These are phyloP conservation scores for Lethenteron reissneri DNA, from an alignment of 2,113 vertebrate species.

Conservation along the genomic window DNA sequence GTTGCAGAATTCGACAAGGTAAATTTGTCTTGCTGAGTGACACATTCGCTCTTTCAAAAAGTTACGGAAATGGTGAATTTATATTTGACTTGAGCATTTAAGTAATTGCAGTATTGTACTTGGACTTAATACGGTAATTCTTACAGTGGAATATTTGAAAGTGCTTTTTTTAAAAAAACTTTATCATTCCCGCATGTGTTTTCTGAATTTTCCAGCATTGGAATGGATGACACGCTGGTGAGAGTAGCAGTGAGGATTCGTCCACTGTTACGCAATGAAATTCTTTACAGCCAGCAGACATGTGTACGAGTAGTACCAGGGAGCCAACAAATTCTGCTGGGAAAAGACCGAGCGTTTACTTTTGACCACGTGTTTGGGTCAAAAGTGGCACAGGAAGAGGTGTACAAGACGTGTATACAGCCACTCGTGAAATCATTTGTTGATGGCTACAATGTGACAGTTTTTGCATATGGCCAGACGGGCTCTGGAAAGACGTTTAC, in stretches of 20 bases:
- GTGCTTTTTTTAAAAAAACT: no score
- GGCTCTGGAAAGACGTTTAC: constrained; percentile 78
- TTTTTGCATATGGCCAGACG: constrained; percentile 74
- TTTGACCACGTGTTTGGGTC: constrained; percentile 68
- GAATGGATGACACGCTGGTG: constrained; percentile 43
- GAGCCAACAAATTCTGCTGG: constrained; percentile 40
- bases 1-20: no score
- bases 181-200: no score
- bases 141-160: no score
- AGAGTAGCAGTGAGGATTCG: constrained; percentile 62
- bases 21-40: no score
- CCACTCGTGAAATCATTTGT: constrained; percentile 40
- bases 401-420: constrained; percentile 46
- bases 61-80: no score
- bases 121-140: no score
- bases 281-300: constrained; percentile 41
- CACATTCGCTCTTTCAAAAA: no score
- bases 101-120: no score
- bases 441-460: constrained; percentile 55
- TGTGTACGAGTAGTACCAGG: constrained; percentile 42
- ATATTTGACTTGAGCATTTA: no score
- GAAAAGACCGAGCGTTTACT: constrained; percentile 38
- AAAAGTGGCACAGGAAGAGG: constrained; percentile 37
- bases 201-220: constrained; percentile 4
- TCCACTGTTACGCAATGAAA: constrained; percentile 50